Percentiles rank a stretch among this genome's conserved stretches.
phyloP scores from a whole-genome alignment of 2,113 vertebrate species.

The Paramisgurnus dabryanus region DNA sequence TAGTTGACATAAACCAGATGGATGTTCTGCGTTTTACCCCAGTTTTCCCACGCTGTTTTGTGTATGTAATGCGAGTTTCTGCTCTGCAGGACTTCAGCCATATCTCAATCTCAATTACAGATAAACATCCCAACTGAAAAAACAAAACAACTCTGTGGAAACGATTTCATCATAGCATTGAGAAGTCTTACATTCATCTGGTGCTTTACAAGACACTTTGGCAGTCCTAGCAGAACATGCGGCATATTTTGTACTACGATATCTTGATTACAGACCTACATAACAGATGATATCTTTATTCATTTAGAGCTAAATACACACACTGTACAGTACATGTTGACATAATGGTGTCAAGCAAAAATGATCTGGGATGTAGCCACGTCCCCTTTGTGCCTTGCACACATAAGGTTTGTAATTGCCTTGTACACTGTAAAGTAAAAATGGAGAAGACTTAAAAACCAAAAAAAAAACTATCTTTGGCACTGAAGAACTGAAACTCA shows the following conservation, averaged over 20 bases:
- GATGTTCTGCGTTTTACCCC: conserved; percentile 5
- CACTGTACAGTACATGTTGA: not conserved
- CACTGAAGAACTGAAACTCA: not conserved
- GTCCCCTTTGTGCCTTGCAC: too few relatives aligned
- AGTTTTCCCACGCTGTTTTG: conserved; percentile 29
- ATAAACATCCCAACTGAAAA: conserved; percentile 10
- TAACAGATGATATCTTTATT: not conserved
- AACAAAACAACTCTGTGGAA: conserved; percentile 17
- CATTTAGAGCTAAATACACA: not conserved
- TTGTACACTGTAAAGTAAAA: not conserved
- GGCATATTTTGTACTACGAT: not conserved
- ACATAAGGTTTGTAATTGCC: not conserved
- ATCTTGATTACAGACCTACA: not conserved
- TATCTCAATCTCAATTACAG: conserved; percentile 23
- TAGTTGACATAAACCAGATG: conserved; percentile 19
- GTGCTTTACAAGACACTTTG: not conserved
- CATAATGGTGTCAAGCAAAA: conserved; percentile 6
- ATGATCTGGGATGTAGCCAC: not conserved
- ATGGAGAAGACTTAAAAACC: not conserved
- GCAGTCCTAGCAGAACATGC: not conserved
- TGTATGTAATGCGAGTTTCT: conserved; percentile 3
- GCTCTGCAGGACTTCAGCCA: conserved; percentile 1
- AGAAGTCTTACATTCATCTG: not conserved
- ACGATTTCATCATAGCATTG: conserved; percentile 9
- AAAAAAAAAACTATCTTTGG: not conserved